Evolutionary conservation across 2,113 vertebrate species (phyloP).

Genomic region (Procavia capensis): DNA sequence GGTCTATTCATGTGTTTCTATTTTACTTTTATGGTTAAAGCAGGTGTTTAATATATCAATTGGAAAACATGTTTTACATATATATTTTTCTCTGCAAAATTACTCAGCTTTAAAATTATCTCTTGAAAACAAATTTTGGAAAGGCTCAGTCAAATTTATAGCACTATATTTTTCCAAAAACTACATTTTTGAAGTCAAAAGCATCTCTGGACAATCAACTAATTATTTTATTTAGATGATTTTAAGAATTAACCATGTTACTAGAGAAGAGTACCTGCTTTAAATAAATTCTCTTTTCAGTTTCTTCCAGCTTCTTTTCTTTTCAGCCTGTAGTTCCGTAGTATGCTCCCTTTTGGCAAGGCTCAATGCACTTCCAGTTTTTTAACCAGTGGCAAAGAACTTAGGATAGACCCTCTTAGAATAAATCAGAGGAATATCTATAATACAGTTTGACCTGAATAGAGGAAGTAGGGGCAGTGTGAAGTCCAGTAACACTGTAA

Average conservation of each 20-base stretch:
- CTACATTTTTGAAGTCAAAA: slow-evolving; percentile 29
- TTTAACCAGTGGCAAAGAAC: neutral
- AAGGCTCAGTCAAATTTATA: slow-evolving; percentile 48
- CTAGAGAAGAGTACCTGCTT: slow-evolving; percentile 86
- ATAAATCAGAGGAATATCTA: slow-evolving; percentile 3
- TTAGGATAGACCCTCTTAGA: neutral
- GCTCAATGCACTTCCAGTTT: slow-evolving; percentile 83
- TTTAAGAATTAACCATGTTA: slow-evolving; percentile 42
- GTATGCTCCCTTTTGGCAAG: slow-evolving; percentile 75
- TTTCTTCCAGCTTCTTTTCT: slow-evolving; percentile 31
- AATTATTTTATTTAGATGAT: slow-evolving; percentile 24
- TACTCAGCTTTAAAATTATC: slow-evolving; percentile 5
- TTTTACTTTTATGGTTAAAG: slow-evolving; percentile 84
- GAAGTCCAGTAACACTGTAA: neutral
- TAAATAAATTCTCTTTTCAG: slow-evolving; percentile 69
- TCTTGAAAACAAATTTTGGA: neutral
- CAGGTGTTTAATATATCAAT: slow-evolving; percentile 86
- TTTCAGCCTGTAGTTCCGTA: neutral
- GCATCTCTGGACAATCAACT: slow-evolving; percentile 31
- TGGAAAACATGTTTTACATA: neutral
- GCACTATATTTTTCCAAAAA: slow-evolving; percentile 34
- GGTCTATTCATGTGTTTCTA: slow-evolving; percentile 56
- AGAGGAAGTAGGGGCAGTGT: neutral
- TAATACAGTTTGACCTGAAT: neutral
- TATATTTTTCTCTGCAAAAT: slow-evolving; percentile 8